Evolutionary conservation across 1,140 invertebrate genomes (phyloP).

Genomic region (Arctopsyche grandis): DNA sequence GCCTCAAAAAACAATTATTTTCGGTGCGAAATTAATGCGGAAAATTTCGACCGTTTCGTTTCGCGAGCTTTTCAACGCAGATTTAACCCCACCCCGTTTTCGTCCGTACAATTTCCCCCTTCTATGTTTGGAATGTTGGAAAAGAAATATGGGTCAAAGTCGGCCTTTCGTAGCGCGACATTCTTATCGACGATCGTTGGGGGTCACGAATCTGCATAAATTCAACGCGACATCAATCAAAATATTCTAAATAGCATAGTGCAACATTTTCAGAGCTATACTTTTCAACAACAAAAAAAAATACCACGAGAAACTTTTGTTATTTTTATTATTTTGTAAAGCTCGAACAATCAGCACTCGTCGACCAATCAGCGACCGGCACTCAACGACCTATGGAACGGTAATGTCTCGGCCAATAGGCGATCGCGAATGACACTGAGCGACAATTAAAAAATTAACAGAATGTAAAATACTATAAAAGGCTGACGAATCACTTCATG

Average conservation of each 20-base stretch:
- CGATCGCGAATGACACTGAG: too few relatives aligned
- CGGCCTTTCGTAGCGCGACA: background rate
- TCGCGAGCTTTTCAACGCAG: background rate
- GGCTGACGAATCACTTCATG: too few relatives aligned
- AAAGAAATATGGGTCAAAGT: background rate
- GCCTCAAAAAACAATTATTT: conserved; percentile 31
- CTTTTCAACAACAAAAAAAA: conserved; percentile 1
- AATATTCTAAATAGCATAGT: background rate
- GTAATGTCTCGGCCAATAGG: too few relatives aligned
- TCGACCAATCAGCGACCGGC: too few relatives aligned
- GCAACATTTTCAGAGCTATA: background rate
- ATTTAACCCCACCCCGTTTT: background rate
- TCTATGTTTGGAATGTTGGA: background rate
- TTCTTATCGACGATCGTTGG: background rate
- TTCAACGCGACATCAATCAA: background rate
- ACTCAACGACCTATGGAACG: too few relatives aligned
- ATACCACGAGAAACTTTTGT: too few relatives aligned
- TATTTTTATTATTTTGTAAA: too few relatives aligned
- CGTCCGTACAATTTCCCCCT: too few relatives aligned
- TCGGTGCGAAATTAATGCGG: background rate
- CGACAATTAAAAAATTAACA: too few relatives aligned
- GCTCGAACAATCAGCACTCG: too few relatives aligned
- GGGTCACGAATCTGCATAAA: background rate
- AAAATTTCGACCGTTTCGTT: background rate
- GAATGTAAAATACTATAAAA: too few relatives aligned